Base-by-base conservation (phyloP, 2,888 invertebrate species). In the Pogonocherus hispidulus region DNA sequence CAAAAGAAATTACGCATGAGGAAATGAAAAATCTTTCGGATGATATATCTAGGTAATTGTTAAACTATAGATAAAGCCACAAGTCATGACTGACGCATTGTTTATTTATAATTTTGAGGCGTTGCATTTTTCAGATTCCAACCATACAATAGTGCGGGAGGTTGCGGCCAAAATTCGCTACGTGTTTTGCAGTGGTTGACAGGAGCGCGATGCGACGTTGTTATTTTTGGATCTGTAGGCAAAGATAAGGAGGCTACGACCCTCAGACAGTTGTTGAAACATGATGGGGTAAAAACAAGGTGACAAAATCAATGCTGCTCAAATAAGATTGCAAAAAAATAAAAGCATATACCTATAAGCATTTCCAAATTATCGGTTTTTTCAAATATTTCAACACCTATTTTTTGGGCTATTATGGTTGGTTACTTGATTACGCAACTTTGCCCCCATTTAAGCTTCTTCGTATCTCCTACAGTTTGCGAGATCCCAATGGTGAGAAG, bases 211-310 rank as follows among this genome's bases (percentile, higher is more conserved):
- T 72, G 76, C 44, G 71, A 76, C 5, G 79, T 81, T 2, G 76
- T 79, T 9, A 88, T 89, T 77, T 87, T 88, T 73, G 89, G 89
- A 1, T 85, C 87, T 8, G 84, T 89, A 32, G 89, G 89, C 0
- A 80, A 83, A 41, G 89, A 90, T 75, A 78, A 84, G 52, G 82
- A 84, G 51, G 88, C 87, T 1, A 79, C 81, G 67, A 78, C 82
- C 55, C 76, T 89, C 49, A 82, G 81, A 65, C 73, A 81, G 5
- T 78, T 86, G 23, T 77, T 89, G 14, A 76, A 82, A 52, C 79
- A 83, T 32, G 81, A 81, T 14, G 86, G 86, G 23, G 86, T 89
- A 22, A 79, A 84, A 62, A 82, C 87, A 8, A 82, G 84, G 82
- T 86, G 69, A 46, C 27, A 20, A 55, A 35, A 11, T 20, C 11